Base-by-base conservation (phyloP, 1,140 invertebrate genomes). In the Ceratina australensis region DNA sequence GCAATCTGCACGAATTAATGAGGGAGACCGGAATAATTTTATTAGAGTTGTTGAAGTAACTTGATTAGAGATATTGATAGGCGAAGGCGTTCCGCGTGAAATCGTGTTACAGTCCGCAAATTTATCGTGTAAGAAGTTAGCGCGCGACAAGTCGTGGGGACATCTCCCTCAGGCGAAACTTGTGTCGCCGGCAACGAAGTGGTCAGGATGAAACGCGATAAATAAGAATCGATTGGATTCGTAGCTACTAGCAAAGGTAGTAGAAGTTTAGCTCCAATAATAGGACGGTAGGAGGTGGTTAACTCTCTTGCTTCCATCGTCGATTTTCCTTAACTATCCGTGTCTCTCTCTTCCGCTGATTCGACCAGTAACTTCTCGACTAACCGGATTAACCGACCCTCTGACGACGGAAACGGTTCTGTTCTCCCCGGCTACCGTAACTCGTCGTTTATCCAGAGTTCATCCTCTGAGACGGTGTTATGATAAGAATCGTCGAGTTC, bases 221-320 rank as follows among this genome's bases (percentile, higher is more conserved):
- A 86, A 87, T 85, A 87, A 85, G 71, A 71, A 71, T 82, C 85
- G 78, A 87, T 86, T 82, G 81, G 67, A 86, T 86, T 86, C 77
- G 33, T 42, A 42, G 33, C 73, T 54, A 65, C 57, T 72, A 15
- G 65, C 24, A 56, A 71, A 72, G 26, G 59, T 22, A 42, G 47
- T 42, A 42, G 33, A 84, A 85, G 54, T 76, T 83, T 83, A 52
- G n/a, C 52, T 59, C 66, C 22, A 42, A 71, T 72, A 73, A 26
- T 61, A 67, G 72, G 13, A 49, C 50, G 61, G 26, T 49, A 24
- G 54, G 5, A 24, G 47, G 52, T 50, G 49, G 59, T 50, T 56
- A 15, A 20, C 52, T 54, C 73, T 74, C 78, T 81, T 61, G 56
- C 78, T 73, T 79, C 66, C 24, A 60, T n/a, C 75, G 54, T 60